Base-by-base conservation (phyloP, 1,140 invertebrate genomes). In the Drosophila gunungcola region DNA sequence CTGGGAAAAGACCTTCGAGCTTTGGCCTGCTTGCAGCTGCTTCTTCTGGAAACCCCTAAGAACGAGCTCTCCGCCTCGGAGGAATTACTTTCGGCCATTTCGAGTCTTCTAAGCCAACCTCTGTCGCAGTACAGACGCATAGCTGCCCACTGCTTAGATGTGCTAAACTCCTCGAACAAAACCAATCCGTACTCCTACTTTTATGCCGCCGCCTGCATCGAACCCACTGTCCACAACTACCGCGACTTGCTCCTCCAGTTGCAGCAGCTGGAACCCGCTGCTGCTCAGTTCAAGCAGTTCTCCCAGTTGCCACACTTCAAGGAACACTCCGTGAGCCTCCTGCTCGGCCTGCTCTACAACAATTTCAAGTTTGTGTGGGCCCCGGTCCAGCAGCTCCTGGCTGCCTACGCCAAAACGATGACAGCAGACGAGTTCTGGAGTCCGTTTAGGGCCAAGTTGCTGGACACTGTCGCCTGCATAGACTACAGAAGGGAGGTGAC, bases 281-380 rank as follows among this genome's bases (percentile, higher is more conserved):
- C 94, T 9, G 93, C 93, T 3, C 94, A 95, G 63, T 94, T 94
- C 77, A 92, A 93, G 42, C 75, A 94, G n/a, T 92, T 94, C 3
- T 93, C 93, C 49, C 91, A 94, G 42, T 93, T 95, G 4, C 93
- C 95, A 0, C 91, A 94, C 41, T 94, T 94, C 25, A 94, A 94
- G 69, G 93, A 94, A 75, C 94, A 94, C 83, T 94, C 95, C 0
- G 82, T 98, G 3, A 94, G 95, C 54, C 98, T 96, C 89, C 93
- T 98, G 60, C 93, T 98, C 6, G 97, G 97, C 6, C 94, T 95
- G 65, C 92, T 98, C 3, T 97, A 96, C 91, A 93, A 96, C 3
- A 98, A 98, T 91, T 98, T 98, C 75, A 96, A 96, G 79, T 93
- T 97, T 21, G 82, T 99, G 0, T 99, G 98, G 98, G 95, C 96